These are phyloP conservation scores for Burhinus bistriatus DNA, from an alignment of 2,113 vertebrate genomes.

Conservation along the genomic window DNA sequence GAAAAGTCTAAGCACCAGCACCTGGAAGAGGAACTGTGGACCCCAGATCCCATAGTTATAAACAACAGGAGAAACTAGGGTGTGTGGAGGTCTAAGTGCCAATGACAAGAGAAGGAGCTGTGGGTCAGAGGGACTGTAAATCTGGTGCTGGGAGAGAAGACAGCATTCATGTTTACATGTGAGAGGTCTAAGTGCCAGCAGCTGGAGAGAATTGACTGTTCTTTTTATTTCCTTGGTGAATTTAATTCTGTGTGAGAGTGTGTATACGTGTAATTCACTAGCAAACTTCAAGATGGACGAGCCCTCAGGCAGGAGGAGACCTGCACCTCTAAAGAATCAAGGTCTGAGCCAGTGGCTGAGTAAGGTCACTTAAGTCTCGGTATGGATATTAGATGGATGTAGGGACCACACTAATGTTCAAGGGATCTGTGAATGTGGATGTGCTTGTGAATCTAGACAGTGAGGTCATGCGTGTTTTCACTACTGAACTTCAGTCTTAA, in stretches of 20 bases:
- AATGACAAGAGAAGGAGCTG: background rate
- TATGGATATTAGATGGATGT: background rate
- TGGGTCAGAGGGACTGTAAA: background rate
- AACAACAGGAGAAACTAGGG: background rate
- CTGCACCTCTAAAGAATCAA: background rate
- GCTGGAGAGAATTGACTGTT: background rate
- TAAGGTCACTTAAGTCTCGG: background rate
- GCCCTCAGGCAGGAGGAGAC: background rate
- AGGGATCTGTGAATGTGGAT: background rate
- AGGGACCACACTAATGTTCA: background rate
- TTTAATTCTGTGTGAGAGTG: background rate
- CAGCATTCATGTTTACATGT: background rate
- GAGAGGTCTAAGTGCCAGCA: background rate
- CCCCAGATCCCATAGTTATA: background rate
- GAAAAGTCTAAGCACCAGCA: background rate
- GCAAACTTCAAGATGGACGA: background rate
- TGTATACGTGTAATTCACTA: background rate
- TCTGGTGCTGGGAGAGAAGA: background rate
- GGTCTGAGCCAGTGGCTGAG: background rate
- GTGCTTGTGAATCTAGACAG: background rate
- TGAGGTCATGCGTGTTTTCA: rapidly evolving
- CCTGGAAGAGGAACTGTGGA: background rate
- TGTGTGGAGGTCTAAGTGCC: rapidly evolving
- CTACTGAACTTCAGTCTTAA: background rate
- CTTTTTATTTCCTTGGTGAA: background rate